These are phyloP conservation scores for Chirona hameri DNA, from an alignment of 2,888 invertebrate species.

Conservation along the genomic window DNA sequence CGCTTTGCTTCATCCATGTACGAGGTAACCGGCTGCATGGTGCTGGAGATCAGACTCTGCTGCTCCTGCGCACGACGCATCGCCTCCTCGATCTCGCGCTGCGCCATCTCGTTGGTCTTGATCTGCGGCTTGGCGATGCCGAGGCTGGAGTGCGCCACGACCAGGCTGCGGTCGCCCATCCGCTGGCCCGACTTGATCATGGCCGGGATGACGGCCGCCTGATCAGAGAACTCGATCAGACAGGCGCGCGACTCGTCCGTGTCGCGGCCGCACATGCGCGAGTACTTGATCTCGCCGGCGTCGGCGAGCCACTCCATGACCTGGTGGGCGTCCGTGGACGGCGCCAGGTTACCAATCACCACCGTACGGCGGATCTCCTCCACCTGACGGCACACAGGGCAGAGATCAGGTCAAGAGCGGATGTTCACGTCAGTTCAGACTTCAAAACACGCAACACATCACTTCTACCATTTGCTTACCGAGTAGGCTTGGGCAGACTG, in stretches of 20 bases:
- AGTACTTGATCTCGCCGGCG: slow-evolving; percentile 91
- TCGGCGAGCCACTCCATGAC: slow-evolving; percentile 78
- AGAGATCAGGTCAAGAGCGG: neutral
- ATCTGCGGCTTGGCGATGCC: slow-evolving; percentile 83
- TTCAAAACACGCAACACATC: too few species aligned
- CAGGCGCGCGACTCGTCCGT: slow-evolving; percentile 73
- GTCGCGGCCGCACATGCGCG: slow-evolving; percentile 77
- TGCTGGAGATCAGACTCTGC: slow-evolving; percentile 69
- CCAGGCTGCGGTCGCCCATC: slow-evolving; percentile 57
- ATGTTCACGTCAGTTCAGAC: too few species aligned
- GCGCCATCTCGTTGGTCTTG: slow-evolving; percentile 91
- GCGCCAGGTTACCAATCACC: slow-evolving; percentile 74
- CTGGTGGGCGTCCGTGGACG: slow-evolving; percentile 64
- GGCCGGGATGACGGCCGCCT: slow-evolving; percentile 79
- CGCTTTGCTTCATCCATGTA: slow-evolving; percentile 32
- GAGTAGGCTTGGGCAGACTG: too few species aligned
- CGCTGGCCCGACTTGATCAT: slow-evolving; percentile 71
- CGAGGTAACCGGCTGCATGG: slow-evolving; percentile 53
- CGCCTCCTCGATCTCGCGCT: slow-evolving; percentile 92
- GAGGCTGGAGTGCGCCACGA: slow-evolving; percentile 84
- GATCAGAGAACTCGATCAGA: slow-evolving; percentile 90
- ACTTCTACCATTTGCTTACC: too few species aligned
- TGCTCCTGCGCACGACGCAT: slow-evolving; percentile 96
- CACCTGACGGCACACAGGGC: slow-evolving; percentile 66
- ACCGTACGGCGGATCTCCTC: slow-evolving; percentile 95